Evolutionary conservation across 2,113 vertebrate genomes (phyloP).

Genomic region (Egretta garzetta): DNA sequence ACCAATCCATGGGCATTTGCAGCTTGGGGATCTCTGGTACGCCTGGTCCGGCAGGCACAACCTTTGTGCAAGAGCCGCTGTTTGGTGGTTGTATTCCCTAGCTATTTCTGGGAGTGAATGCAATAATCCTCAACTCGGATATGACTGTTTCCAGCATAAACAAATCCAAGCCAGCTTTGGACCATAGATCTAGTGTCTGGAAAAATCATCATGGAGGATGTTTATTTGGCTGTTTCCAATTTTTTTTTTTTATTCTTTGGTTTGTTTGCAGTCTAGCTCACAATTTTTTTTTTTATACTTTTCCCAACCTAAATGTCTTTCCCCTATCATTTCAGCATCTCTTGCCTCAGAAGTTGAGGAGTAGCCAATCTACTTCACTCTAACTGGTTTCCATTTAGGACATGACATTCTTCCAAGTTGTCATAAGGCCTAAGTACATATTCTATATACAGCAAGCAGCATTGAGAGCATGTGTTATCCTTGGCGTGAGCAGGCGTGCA

Average conservation of each 20-base stretch:
- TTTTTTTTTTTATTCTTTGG: neutral
- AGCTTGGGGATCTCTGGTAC: neutral
- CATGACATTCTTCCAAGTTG: neutral
- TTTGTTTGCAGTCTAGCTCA: conserved; percentile 16
- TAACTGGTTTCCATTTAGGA: neutral
- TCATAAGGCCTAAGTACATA: neutral
- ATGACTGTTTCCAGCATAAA: conserved; percentile 57
- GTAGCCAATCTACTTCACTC: neutral
- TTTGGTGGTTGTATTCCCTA: neutral
- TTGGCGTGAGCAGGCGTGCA: neutral
- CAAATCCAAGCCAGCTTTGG: conserved; percentile 23
- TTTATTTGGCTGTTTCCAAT: conserved; percentile 13
- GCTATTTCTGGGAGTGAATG: conserved; percentile 51
- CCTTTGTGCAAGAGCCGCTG: neutral
- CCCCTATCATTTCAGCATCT: neutral
- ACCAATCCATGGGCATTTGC: neutral
- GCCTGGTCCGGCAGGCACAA: neutral
- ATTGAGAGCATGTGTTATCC: neutral
- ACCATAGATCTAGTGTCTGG: conserved; percentile 8
- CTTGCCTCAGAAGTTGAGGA: neutral
- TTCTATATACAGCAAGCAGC: neutral
- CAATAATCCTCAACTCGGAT: conserved; percentile 32
- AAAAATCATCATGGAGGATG: conserved; percentile 43
- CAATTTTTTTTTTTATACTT: neutral
- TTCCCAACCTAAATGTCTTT: neutral